Evolutionary conservation across 2,113 vertebrate species (phyloP), one percentile per base, ranked within the genome.

Genomic region (Lichenostomus cassidix): DNA sequence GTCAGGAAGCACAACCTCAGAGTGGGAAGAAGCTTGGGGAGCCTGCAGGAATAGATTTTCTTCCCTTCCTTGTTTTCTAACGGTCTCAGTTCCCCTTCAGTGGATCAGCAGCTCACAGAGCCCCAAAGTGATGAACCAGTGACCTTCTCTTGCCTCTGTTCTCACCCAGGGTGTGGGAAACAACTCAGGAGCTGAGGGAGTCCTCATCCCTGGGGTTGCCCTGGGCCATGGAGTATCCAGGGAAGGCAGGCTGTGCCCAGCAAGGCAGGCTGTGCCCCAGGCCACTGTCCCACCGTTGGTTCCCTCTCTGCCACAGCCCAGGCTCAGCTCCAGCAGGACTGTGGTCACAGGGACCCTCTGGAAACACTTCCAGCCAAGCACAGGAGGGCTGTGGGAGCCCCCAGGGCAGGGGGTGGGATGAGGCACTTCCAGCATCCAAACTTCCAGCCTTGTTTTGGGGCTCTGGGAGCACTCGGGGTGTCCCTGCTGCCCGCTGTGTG

Each of bases 261-360:
- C 10, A 39, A 39, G 39, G 39, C 39, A 37, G 37, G 15, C 4
- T 20, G 25, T 29, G 37, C 47, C 37, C 39, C 39, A 4, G 25
- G 4, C 25, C 1, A 0, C 11, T 42, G 13, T 35, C 58, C 60
- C n/a, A 2, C 4, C 1, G 0, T 2, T 1, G 50, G 4, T 18
- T 52, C 41, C 76, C 37, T 37, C 29, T 7, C 29, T 6, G 41
- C 52, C 44, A 2, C 0, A 1, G 14, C 28, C 42, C 28, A 2
- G 22, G 23, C 27, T 35, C 49, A 7, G n/a, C n/a, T 33, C 56
- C 37, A 10, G 31, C 60, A 35, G 77, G 11, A 6, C 29, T 1
- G 14, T 8, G 55, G 16, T 6, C 27, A 2, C 0, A 1, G 84
- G 73, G 64, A 7, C 20, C 21, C 53, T 2, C 3, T 5, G 70